Percentiles rank a stretch among this genome's conserved stretches.
Conservation (phyloP, 2,888 invertebrate genomes). For the Craniophora ligustri region DNA sequence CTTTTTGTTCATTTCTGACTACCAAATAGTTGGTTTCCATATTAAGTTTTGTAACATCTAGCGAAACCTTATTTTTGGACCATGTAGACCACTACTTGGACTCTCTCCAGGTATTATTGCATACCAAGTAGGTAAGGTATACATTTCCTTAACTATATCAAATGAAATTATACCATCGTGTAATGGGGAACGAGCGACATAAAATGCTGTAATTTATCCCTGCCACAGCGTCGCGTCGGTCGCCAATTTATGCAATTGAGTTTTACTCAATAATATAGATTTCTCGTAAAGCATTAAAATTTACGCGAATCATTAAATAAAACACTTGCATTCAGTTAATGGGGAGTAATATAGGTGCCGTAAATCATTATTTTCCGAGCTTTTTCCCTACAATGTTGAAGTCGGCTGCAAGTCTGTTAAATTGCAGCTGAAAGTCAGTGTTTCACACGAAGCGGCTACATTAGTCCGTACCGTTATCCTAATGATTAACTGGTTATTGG, state of each 20-base stretch:
- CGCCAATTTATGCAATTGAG: conserved; percentile 38
- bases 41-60: conserved; percentile 5
- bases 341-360: background rate
- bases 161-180: conserved; percentile 47
- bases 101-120: conserved; percentile 34
- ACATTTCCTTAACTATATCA: conserved; percentile 38
- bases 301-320: conserved; percentile 18
- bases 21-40: conserved; percentile 14
- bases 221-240: conserved; percentile 17
- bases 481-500: no score
- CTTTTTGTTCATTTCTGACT: background rate
- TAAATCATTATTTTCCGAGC: no score
- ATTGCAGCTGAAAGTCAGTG: no score
- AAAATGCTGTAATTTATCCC: conserved; percentile 38
- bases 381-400: no score
- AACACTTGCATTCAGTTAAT: background rate
- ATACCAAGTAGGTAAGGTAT: conserved; percentile 40
- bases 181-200: conserved; percentile 33
- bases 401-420: no score
- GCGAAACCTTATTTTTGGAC: conserved; percentile 24
- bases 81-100: conserved; percentile 26
- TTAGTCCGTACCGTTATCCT: no score
- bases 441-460: no score
- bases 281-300: conserved; percentile 12
- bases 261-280: conserved; percentile 17